Conservation (phyloP, 2,113 vertebrate genomes). For the Centropristis striata region DNA sequence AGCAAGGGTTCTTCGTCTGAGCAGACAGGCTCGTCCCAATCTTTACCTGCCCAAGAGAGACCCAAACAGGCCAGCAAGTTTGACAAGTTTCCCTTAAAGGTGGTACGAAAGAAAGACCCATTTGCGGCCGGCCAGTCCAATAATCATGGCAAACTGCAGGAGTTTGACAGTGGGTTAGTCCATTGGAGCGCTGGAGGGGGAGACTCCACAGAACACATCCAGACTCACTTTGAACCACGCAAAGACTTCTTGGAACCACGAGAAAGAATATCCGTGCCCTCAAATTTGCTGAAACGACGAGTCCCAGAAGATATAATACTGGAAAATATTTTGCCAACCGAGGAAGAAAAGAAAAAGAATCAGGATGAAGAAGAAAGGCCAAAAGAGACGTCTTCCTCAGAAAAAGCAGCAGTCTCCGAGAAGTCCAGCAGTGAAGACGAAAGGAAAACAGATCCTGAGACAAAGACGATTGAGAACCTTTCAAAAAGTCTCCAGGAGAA, state of each 20-base stretch:
- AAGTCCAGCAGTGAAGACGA: conserved; percentile 63
- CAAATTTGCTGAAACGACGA: conserved; percentile 80
- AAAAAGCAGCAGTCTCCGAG: conserved; percentile 52
- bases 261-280: conserved; percentile 82
- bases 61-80: conserved; percentile 94
- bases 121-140: conserved; percentile 91
- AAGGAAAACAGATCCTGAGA: conserved; percentile 43
- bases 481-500: conserved; percentile 83
- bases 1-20: conserved; percentile 65
- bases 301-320: conserved; percentile 80
- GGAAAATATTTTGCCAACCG: conserved; percentile 74
- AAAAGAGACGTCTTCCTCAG: conserved; percentile 54
- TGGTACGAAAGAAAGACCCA: conserved; percentile 94
- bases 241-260: conserved; percentile 86
- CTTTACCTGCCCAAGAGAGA: conserved; percentile 84
- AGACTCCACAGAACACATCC: conserved; percentile 98
- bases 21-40: conserved; percentile 48
- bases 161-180: conserved; percentile 96
- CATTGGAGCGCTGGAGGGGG: conserved; percentile 98
- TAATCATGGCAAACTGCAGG: conserved; percentile 92
- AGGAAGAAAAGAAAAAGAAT: conserved; percentile 82
- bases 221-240: conserved; percentile 97
- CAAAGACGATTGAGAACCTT: conserved; percentile 39
- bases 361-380: conserved; percentile 73
- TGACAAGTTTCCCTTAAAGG: conserved; percentile 95